Evolutionary conservation across 53 echinoderm and acorn worm species (phyloP).

Genomic region (Glandiceps talaboti): DNA sequence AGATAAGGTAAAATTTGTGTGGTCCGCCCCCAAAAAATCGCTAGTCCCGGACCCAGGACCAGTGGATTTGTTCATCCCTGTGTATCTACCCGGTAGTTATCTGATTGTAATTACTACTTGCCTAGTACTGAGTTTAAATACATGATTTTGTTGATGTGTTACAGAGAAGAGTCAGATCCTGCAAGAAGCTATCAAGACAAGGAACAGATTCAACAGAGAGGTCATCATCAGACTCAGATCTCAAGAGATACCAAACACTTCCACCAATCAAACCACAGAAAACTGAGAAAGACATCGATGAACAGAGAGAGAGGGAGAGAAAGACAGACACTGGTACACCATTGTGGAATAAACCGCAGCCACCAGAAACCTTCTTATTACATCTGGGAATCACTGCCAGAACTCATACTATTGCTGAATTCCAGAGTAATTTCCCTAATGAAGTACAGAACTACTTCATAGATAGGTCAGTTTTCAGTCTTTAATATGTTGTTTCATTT

Average conservation of each 20-base stretch:
- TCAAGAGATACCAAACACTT: conserved; percentile 88
- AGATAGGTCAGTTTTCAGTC: conserved; percentile 65
- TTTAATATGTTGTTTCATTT: too few species aligned
- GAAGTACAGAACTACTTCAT: conserved; percentile 87
- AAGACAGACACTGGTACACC: conserved; percentile 60
- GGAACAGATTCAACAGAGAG: background rate
- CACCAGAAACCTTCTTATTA: conserved; percentile 69
- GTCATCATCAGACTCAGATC: conserved; percentile 39
- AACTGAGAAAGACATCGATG: conserved; percentile 53
- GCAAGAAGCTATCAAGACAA: background rate
- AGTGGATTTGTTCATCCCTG: too few species aligned
- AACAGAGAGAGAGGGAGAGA: conserved; percentile 22
- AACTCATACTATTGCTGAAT: conserved; percentile 93
- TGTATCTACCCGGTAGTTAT: too few species aligned
- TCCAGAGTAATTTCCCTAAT: conserved; percentile 95
- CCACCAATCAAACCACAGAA: conserved; percentile 71
- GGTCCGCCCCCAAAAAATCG: too few species aligned
- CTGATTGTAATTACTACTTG: too few species aligned
- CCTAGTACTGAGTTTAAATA: too few species aligned
- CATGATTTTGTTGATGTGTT: too few species aligned
- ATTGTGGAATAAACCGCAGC: conserved; percentile 57
- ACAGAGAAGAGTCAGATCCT: background rate
- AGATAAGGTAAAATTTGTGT: too few species aligned
- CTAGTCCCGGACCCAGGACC: too few species aligned
- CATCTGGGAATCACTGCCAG: conserved; percentile 82